Evolutionary conservation across 2,888 invertebrate genomes (phyloP).

Genomic region (Noctuana brunneofusca): DNA sequence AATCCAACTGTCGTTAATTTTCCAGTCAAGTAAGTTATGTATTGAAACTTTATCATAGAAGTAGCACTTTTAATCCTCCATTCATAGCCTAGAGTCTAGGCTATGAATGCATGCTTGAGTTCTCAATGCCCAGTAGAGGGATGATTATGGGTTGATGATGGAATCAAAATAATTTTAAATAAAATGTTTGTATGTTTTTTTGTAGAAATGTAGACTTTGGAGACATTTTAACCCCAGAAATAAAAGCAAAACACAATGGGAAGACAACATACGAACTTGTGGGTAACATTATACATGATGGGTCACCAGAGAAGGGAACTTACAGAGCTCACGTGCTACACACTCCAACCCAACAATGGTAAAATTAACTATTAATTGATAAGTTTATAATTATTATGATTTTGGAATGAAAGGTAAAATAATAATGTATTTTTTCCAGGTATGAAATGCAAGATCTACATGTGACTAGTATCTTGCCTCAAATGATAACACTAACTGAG

Average conservation of each 20-base stretch:
- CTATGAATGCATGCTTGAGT: no score
- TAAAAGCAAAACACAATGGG: slow-evolving; percentile 87
- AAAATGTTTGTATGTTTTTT: not conserved
- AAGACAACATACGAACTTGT: slow-evolving; percentile 97
- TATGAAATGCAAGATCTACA: slow-evolving; percentile 98
- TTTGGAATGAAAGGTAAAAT: not conserved
- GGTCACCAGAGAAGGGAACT: slow-evolving; percentile 96
- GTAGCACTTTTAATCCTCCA: no score
- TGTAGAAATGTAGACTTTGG: slow-evolving; percentile 97
- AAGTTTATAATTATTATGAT: no score
- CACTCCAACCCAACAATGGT: slow-evolving; percentile 92
- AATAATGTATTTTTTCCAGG: slow-evolving; percentile 60
- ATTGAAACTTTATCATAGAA: no score
- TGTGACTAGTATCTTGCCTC: slow-evolving; percentile 98
- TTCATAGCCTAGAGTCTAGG: no score
- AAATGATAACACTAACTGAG: slow-evolving; percentile 99
- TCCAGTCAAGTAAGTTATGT: slow-evolving; percentile 93
- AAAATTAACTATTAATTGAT: slow-evolving; percentile 36
- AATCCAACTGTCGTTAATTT: slow-evolving; percentile 99
- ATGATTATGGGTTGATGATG: no score
- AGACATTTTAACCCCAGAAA: slow-evolving; percentile 94
- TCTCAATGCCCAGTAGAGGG: no score
- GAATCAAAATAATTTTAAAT: no score
- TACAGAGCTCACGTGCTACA: slow-evolving; percentile 97
- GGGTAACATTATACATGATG: slow-evolving; percentile 99